phyloP scores from a whole-genome alignment of 92 coral and sea anemone species.

The Meandrina meandrites region DNA sequence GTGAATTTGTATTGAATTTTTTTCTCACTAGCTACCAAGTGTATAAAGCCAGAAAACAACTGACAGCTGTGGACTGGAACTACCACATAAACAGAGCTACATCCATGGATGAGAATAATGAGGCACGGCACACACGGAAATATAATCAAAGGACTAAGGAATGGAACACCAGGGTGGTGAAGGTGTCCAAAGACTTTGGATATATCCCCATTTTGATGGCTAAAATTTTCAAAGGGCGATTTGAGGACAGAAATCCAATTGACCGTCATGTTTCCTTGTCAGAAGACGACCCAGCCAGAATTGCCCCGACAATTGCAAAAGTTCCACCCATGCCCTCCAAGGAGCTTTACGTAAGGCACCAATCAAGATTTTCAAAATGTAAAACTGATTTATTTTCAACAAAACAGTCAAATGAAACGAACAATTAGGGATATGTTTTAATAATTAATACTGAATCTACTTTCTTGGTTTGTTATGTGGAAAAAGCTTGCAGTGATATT shows the following conservation, averaged over 20 bases:
- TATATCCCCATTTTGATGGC: conserved; percentile 57
- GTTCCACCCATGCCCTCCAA: conserved; percentile 46
- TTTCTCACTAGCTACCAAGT: conserved; percentile 25
- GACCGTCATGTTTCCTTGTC: conserved; percentile 24
- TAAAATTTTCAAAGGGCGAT: conserved; percentile 32
- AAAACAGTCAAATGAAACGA: neutral
- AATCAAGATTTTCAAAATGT: conserved; percentile 38
- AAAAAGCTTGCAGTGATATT: too few relatives aligned
- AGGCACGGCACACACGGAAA: conserved; percentile 38
- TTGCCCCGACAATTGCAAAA: conserved; percentile 45
- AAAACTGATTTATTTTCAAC: conserved; percentile 35
- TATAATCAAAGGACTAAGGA: conserved; percentile 55
- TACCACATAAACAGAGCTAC: conserved; percentile 43
- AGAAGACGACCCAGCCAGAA: conserved; percentile 41
- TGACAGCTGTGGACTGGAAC: conserved; percentile 61
- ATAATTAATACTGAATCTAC: too few relatives aligned
- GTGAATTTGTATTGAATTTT: too few relatives aligned
- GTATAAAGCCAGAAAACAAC: conserved; percentile 57
- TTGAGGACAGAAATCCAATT: conserved; percentile 25
- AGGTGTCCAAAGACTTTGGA: conserved; percentile 49
- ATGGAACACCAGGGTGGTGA: conserved; percentile 47
- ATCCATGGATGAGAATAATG: conserved; percentile 28
- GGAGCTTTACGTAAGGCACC: conserved; percentile 40
- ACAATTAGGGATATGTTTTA: too few relatives aligned
- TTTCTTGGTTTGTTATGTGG: too few relatives aligned